Percentiles rank a stretch among this genome's conserved stretches.
Conservation (phyloP, 2,797 vertebrate species). For the Anableps anableps region DNA sequence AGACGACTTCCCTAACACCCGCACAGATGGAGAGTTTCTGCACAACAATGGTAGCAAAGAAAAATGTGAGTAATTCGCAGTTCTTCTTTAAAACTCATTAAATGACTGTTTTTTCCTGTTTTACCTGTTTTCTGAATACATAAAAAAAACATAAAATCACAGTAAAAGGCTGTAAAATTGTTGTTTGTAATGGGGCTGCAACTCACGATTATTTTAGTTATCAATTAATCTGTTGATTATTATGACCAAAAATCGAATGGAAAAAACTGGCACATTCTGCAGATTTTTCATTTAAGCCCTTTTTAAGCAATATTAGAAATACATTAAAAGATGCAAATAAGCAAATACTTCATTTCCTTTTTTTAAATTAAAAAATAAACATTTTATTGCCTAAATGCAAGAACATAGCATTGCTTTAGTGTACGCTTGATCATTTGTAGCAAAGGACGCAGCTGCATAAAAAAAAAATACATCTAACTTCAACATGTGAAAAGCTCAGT, state of each 20-base stretch:
- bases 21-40: conserved; percentile 89
- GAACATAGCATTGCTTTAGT: too few species aligned
- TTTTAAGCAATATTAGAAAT: neutral
- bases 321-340: neutral
- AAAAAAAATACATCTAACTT: neutral
- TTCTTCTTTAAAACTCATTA: neutral
- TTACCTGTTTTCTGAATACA: neutral
- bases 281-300: neutral
- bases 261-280: neutral
- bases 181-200: neutral
- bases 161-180: neutral
- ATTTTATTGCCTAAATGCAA: too few species aligned
- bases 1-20: conserved; percentile 90
- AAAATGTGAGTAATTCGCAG: conserved; percentile 85
- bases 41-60: conserved; percentile 91
- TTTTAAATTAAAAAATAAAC: neutral
- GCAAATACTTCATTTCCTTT: neutral
- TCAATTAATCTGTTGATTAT: neutral
- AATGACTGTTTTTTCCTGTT: neutral
- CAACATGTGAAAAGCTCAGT: neutral
- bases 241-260: neutral
- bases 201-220: neutral
- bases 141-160: neutral
- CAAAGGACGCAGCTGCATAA: neutral
- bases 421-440: too few species aligned